phyloP scores from a whole-genome alignment of 23 tunicate genomes.

The Aplidium turbinatum region DNA sequence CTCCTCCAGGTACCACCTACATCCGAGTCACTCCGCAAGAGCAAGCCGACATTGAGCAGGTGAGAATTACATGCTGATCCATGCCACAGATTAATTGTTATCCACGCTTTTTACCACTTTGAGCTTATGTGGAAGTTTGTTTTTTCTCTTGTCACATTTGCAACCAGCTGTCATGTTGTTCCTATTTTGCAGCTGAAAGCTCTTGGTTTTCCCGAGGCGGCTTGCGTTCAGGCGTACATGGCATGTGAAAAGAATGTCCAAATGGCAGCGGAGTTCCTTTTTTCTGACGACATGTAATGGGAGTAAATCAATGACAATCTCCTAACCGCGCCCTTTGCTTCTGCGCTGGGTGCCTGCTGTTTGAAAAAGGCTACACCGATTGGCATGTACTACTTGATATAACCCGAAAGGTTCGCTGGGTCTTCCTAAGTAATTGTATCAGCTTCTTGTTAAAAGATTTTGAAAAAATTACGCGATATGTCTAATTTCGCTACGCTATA shows the following conservation, averaged over 20 bases:
- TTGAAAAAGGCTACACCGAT: too few relatives aligned
- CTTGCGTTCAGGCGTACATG: constrained; percentile 73
- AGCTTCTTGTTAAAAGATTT: too few relatives aligned
- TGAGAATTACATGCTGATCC: background rate
- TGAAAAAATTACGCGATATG: too few relatives aligned
- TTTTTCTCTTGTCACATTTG: background rate
- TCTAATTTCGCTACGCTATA: too few relatives aligned
- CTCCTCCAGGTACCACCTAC: constrained; percentile 48
- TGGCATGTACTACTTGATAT: too few relatives aligned
- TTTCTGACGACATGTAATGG: constrained; percentile 31
- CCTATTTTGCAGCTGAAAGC: constrained; percentile 60
- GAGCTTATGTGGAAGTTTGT: background rate
- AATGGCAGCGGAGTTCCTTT: constrained; percentile 83
- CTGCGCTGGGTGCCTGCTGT: too few relatives aligned
- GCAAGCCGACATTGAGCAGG: constrained; percentile 73
- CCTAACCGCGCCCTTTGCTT: too few relatives aligned
- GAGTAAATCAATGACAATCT: too few relatives aligned
- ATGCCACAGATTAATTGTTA: background rate
- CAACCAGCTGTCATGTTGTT: background rate
- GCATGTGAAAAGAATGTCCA: constrained; percentile 91
- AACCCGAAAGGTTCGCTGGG: too few relatives aligned
- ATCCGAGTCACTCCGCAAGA: constrained; percentile 68
- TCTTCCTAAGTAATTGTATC: too few relatives aligned
- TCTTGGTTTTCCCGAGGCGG: constrained; percentile 77
- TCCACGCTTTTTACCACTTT: background rate